Evolutionary conservation across 2,888 invertebrate genomes (phyloP).

Genomic region (Cerastis leucographa): DNA sequence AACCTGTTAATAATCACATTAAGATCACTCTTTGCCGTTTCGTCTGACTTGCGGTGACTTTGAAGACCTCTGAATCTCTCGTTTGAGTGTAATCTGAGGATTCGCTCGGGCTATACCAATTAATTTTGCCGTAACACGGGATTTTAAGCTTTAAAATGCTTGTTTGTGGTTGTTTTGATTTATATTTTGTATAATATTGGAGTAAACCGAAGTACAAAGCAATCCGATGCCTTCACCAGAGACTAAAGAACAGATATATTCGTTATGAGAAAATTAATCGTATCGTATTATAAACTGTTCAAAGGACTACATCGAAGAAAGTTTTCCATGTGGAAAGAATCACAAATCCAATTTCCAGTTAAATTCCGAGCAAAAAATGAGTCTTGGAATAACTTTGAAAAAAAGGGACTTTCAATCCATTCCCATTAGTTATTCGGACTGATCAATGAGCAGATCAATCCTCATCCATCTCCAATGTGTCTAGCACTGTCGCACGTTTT

Average conservation of each 20-base stretch:
- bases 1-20: slow-evolving; percentile 70
- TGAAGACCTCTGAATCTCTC: slow-evolving; percentile 68
- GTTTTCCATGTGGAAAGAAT: background rate
- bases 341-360: background rate
- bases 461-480: slow-evolving; percentile 26
- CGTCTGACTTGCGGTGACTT: slow-evolving; percentile 70
- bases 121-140: slow-evolving; percentile 51
- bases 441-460: slow-evolving; percentile 46
- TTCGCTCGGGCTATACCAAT: slow-evolving; percentile 64
- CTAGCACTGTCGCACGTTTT: background rate
- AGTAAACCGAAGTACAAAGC: background rate
- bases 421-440: slow-evolving; percentile 10
- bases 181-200: slow-evolving; percentile 18
- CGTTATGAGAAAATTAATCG: background rate
- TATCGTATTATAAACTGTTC: background rate
- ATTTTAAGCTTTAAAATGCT: slow-evolving; percentile 43
- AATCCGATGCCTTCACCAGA: background rate
- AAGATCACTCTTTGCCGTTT: slow-evolving; percentile 70
- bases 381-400: slow-evolving; percentile 1
- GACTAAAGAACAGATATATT: background rate
- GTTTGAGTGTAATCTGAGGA: slow-evolving; percentile 69
- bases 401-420: background rate
- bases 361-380: background rate
- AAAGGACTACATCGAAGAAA: background rate
- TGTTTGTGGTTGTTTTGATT: slow-evolving; percentile 26